Conservation (phyloP, 2,888 invertebrate species). For the Cosmia pyralina region DNA sequence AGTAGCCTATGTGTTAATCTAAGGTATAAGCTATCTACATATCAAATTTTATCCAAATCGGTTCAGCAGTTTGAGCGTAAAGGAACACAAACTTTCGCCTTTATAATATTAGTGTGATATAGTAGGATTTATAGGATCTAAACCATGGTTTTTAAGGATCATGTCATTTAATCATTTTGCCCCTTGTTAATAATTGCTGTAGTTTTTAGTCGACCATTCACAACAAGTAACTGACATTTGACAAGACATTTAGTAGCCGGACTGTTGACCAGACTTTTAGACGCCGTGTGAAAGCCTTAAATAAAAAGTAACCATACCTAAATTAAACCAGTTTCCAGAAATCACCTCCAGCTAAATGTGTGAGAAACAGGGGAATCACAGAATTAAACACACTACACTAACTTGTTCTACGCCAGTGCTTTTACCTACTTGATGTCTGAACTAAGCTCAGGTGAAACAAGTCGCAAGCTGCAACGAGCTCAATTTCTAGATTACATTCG, state of each 20-base stretch:
- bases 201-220: background rate
- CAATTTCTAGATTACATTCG: slow-evolving; percentile 59
- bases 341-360: slow-evolving; percentile 34
- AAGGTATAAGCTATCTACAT: too few relatives aligned
- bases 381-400: slow-evolving; percentile 55
- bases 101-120: too few relatives aligned
- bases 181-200: background rate
- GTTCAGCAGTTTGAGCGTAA: too few relatives aligned
- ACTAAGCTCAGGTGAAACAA: slow-evolving; percentile 57
- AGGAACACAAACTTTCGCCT: too few relatives aligned
- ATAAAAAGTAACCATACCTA: slow-evolving; percentile 11
- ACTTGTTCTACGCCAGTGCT: slow-evolving; percentile 48
- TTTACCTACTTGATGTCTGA: slow-evolving; percentile 47
- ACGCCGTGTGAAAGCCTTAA: slow-evolving; percentile 1
- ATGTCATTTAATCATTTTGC: background rate
- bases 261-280: background rate
- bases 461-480: slow-evolving; percentile 46
- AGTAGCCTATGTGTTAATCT: too few relatives aligned
- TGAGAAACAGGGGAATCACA: slow-evolving; percentile 54
- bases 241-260: background rate
- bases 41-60: too few relatives aligned
- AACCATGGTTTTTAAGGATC: too few relatives aligned
- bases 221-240: background rate
- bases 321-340: slow-evolving; percentile 35
- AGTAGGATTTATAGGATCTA: too few relatives aligned